Base-by-base conservation (phyloP, 1,140 invertebrate species). In the Anthonomus grandis region DNA sequence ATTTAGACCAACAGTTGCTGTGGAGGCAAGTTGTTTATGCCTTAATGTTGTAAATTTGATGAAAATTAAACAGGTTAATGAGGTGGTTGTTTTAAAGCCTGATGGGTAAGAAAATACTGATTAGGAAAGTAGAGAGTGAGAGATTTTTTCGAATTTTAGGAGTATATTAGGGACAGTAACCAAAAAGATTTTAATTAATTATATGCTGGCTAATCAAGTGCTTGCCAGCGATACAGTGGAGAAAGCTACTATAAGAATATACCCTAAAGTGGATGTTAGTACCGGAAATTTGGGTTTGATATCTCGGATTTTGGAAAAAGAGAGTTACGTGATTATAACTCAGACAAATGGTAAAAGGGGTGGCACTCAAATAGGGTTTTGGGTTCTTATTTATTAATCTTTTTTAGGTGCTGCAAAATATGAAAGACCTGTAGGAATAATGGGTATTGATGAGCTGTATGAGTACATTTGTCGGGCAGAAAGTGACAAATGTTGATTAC, bases 291-390 rank as follows among this genome's bases (percentile, higher is more conserved):
- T 95, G 0, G 88, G 89, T 4, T 79, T 83, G 60, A 73, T 94
- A 36, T 91, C 90, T 0, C 76, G 86, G 37, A 81, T 93, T 63
- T 76, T 96, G 13, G 88, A 94, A 70, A 86, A 83, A 27, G 85
- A 93, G 60, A 77, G 85, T 37, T 93, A 85, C 71, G 89, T 87
- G 0, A 70, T 94, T 4, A 81, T 95, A 12, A 69, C 73, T 23
- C 66, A 77, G 58, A 65, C 47, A 31, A 24, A 65, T 45, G 57
- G 66, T 66, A 59, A 42, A n/a, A n/a, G n/a, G n/a, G n/a, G 31
- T 34, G 19, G 42, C 2, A n/a, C 2, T 44, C 17, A 12, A 10
- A 12, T 15, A 38, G 42, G 4, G 13, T 19, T 18, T 15, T 44
- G 15, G 12, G 9, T 8, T 2, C 4, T 34, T 42, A 41, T 54